Base-by-base conservation (phyloP, 2,113 vertebrate genomes). In the Podarcis cretensis region DNA sequence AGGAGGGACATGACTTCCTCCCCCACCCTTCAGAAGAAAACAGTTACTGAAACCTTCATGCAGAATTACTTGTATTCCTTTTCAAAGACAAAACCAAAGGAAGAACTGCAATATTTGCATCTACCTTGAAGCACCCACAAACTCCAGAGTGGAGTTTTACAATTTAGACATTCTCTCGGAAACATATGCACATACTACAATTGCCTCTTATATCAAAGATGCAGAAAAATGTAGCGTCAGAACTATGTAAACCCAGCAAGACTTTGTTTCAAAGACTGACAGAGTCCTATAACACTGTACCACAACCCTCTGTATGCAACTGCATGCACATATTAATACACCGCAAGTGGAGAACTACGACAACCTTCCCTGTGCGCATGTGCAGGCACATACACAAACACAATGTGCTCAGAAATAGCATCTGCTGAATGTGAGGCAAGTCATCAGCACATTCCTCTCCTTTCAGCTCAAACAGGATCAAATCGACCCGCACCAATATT, bases 371-470 rank as follows among this genome's bases (percentile, higher is more conserved):
- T 87, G 77, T 27, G 25, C 32, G 4, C 7, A 6, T 12, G 18
- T 2, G 18, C 74, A 59, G 5, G 40, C 86, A 6, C n/a, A 27
- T 43, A 63, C 89, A 81, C 40, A 23, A 0, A 21, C 1, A 78
- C 85, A 91, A 35, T 37, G 6, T 32, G 92, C 89, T 9, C 90
- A 87, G 32, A 65, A 84, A 74, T n/a, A 87, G 89, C 16, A 92
- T 80, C 79, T 0, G 30, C 82, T 87, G 87, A 95, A 92, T 81
- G 86, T 84, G 73, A 63, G 0, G 57, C 78, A 32, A 93, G 84
- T 59, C 89, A 87, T 88, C 89, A 85, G 65, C 21, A n/a, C 83
- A 87, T 71, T 94, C 85, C 89, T 85, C 90, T 84, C 90, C 79
- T 35, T 77, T 37, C n/a, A 13, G n/a, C 87, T 81, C 75, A 83